Conservation (phyloP, 2,113 vertebrate genomes). For the Tyto alba region DNA sequence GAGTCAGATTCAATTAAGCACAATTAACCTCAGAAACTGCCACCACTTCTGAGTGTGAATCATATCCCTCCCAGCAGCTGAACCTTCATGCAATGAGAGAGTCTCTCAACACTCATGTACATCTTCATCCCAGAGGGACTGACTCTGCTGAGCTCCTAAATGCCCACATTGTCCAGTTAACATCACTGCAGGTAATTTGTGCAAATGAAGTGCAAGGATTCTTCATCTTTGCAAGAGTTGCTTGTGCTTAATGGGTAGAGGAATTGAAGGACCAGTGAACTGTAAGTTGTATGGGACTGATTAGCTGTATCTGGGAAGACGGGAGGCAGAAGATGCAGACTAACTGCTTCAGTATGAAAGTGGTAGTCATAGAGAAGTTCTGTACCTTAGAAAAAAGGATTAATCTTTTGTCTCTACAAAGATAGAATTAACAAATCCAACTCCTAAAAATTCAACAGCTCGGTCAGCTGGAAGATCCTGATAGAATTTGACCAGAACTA, state of each 20-base stretch:
- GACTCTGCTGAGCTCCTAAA: neutral
- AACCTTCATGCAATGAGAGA: neutral
- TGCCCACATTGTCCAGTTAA: neutral
- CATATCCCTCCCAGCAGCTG: neutral
- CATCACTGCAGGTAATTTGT: neutral
- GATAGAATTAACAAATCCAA: neutral
- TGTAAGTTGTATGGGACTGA: neutral
- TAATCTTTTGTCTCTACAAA: neutral
- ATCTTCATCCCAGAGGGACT: neutral
- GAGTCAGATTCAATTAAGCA: constrained; percentile 16
- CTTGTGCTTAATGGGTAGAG: neutral
- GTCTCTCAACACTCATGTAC: neutral
- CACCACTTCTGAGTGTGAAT: neutral
- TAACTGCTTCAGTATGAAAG: neutral
- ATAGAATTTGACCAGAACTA: neutral
- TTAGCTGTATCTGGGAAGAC: neutral
- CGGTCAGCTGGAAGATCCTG: neutral
- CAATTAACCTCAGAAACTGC: constrained; percentile 4
- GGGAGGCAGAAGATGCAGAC: neutral
- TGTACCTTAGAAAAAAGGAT: neutral
- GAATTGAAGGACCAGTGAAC: neutral
- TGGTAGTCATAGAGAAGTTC: neutral
- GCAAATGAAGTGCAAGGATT: neutral
- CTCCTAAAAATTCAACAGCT: neutral
- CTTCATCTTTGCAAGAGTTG: neutral